Base-by-base conservation (phyloP, 2,797 vertebrate species). In the Poecilia picta region DNA sequence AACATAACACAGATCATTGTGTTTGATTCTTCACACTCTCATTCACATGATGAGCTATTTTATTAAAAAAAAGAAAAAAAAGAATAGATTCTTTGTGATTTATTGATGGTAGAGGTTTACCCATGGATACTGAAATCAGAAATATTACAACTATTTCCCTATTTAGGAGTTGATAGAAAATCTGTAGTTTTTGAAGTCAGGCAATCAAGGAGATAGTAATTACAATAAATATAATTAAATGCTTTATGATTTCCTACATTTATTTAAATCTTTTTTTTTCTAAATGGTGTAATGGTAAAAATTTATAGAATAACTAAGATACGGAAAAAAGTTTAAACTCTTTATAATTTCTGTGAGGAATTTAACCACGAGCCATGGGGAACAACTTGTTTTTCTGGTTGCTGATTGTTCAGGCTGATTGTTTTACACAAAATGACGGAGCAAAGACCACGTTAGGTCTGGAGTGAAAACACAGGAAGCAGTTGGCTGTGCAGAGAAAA, bases 401-500 rank as follows among this genome's bases (percentile, higher is more conserved):
- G 59, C 10, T 64, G 13, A 8, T 36, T 1, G 36, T 73, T 72
- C 66, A 23, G 72, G 36, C 16, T n/a, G 15, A 53, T 23, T 23
- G 7, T 57, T 71, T 73, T 4, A 71, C 8, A 57, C 33, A 73
- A 59, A 83, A 55, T 82, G 83, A 80, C 28, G 75, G 74, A 83
- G 75, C 5, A 3, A 81, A 51, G 55, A 62, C 25, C n/a, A 7
- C 81, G 78, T 89, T 86, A 87, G 12, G 66, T 81, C 66, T 23
- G 53, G 16, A 47, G 80, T 77, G 80, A 85, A 85, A 87, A 84
- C 80, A 87, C 55, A 87, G 88, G 89, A 92, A 92, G 83, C 80
- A 53, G 80, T 86, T 77, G 31, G 46, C 81, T 84, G 49, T 57
- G 78, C 75, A 79, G 78, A 57, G 70, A 90, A 89, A 88, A 87